Evolutionary conservation across 2,113 vertebrate species (phyloP).

Genomic region (Fregata magnificens): DNA sequence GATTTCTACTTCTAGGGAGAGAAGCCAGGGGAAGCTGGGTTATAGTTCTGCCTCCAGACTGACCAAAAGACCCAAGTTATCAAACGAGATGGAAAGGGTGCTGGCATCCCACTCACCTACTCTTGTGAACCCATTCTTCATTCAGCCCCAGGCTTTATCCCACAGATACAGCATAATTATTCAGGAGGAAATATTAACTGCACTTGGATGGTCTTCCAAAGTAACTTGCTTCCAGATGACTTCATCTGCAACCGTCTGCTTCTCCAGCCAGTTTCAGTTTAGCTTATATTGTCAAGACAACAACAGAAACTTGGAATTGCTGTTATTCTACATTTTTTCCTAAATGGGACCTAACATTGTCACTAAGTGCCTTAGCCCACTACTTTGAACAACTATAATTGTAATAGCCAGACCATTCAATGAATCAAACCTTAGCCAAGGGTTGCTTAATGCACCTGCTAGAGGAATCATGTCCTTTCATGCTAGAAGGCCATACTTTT

Average conservation of each 20-base stretch:
- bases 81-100: background rate
- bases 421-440: background rate
- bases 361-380: background rate
- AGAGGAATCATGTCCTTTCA: background rate
- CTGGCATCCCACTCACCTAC: background rate
- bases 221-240: background rate
- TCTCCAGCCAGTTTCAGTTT: background rate
- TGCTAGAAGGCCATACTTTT: background rate
- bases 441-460: background rate
- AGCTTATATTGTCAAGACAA: background rate
- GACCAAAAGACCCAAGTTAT: background rate
- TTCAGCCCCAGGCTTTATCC: background rate
- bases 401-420: background rate
- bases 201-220: background rate
- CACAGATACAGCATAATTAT: background rate
- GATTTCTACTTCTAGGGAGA: background rate
- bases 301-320: background rate
- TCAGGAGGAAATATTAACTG: background rate
- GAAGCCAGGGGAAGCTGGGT: background rate
- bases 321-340: background rate
- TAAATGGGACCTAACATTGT: background rate
- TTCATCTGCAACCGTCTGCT: background rate
- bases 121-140: background rate
- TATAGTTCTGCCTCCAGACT: background rate
- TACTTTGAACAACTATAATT: background rate